Percentiles rank a stretch among this genome's conserved stretches.
Conservation (phyloP, 2,113 vertebrate species). For the Seriola aureovittata region DNA sequence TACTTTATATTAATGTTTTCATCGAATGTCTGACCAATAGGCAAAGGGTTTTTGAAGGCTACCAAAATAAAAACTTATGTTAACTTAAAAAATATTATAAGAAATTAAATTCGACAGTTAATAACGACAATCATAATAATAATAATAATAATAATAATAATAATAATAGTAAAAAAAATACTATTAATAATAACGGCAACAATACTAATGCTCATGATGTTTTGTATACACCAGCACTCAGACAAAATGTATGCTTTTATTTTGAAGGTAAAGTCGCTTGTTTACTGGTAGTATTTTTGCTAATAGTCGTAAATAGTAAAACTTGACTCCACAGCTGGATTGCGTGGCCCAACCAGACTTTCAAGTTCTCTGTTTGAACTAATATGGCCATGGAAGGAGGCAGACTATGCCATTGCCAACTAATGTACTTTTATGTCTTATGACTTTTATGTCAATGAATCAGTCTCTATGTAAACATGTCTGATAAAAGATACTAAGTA, state of each 20-base stretch:
- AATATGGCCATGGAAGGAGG: neutral
- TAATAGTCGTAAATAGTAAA: neutral
- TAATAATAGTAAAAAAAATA: neutral
- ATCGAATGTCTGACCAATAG: too few species aligned
- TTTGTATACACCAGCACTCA: neutral
- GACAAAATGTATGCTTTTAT: slow-evolving; percentile 28
- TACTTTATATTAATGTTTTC: neutral
- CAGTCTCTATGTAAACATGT: too few species aligned
- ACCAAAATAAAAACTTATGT: neutral
- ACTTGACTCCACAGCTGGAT: slow-evolving; percentile 58
- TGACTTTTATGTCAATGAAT: neutral
- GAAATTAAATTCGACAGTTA: neutral
- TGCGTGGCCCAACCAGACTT: slow-evolving; percentile 21
- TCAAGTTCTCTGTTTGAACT: neutral
- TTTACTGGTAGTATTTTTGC: neutral
- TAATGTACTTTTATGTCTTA: neutral
- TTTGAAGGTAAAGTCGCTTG: slow-evolving; percentile 11
- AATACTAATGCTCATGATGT: neutral
- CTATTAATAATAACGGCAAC: neutral
- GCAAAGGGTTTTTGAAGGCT: neutral
- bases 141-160: neutral
- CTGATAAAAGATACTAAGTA: neutral
- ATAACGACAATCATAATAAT: neutral
- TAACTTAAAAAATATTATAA: neutral
- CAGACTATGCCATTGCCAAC: neutral